These are phyloP conservation scores for Elysia crispata DNA, from an alignment of 2,888 invertebrate species.

Conservation along the genomic window DNA sequence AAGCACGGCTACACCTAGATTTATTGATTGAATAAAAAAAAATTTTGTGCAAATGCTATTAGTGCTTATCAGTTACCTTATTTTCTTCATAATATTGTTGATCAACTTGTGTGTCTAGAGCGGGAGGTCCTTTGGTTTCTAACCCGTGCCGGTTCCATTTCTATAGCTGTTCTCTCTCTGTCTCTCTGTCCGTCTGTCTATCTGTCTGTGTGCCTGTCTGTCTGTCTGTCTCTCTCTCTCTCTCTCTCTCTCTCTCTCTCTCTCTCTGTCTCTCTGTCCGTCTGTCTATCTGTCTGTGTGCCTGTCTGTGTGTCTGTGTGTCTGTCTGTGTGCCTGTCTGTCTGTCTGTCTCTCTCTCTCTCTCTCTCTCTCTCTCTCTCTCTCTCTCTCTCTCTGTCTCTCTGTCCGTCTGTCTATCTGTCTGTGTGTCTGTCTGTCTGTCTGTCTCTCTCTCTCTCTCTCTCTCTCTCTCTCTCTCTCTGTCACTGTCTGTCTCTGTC, in stretches of 20 bases:
- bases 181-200: not conserved
- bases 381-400: not conserved
- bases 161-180: not conserved
- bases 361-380: too few species aligned
- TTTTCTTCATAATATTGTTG: too few species aligned
- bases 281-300: not conserved
- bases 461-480: not conserved
- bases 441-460: not conserved
- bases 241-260: conserved; percentile 2
- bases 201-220: not conserved
- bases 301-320: not conserved
- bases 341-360: not conserved
- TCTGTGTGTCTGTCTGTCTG: not conserved
- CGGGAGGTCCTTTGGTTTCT: not conserved
- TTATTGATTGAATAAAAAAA: too few species aligned
- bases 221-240: not conserved
- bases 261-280: conserved; percentile 3
- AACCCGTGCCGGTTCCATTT: too few species aligned
- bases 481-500: not conserved
- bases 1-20: too few species aligned
- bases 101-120: too few species aligned
- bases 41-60: too few species aligned
- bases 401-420: not conserved
- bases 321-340: not conserved
- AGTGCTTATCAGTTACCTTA: too few species aligned